Base-by-base conservation (phyloP, 2,113 vertebrate species). In the Xyrauchen texanus region DNA sequence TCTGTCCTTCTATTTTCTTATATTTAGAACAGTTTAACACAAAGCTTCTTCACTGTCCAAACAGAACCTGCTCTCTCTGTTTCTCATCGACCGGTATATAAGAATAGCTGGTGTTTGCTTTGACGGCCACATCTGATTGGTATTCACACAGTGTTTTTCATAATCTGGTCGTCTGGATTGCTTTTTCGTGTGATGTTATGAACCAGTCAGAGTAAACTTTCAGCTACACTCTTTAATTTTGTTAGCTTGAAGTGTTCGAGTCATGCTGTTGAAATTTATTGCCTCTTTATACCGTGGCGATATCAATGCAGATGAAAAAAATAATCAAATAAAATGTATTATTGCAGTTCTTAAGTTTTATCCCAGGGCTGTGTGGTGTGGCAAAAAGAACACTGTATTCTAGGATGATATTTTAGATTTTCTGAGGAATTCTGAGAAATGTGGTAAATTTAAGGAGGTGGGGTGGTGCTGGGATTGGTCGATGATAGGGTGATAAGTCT, bases 401-500 rank as follows among this genome's bases (percentile, higher is more conserved):
- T 63, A 51, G 8, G 10, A 60, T 13, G 16, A 16, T n/a, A 63
- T 75, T 6, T 64, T 65, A 45, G 46, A n/a, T 44, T 7, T 15
- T 0, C 0, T 12, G 44, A 42, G 61, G 61, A 62, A 62, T 44
- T 62, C 8, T 9, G 45, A n/a, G 45, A 78, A 65, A 15, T 12
- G 70, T 47, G 9, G 11, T 5, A 44, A 63, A 45, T 15, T 3
- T 2, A 62, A 63, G 44, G 72, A 44, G 57, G 55, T 7, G 13
- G 42, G 10, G 49, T 34, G 1, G n/a, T 52, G 8, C 34, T 12
- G 45, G 5, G 8, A n/a, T 71, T 42, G 61, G 78, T 49, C 53
- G 58, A 63, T 63, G 74, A 67, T 79, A 76, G 61, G 58, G n/a
- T 0, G 47, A 69, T 72, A 58, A 83, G 65, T 49, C 63, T 80